Conservation (phyloP, 2,797 vertebrate genomes). For the Crypturellus tataupa region DNA sequence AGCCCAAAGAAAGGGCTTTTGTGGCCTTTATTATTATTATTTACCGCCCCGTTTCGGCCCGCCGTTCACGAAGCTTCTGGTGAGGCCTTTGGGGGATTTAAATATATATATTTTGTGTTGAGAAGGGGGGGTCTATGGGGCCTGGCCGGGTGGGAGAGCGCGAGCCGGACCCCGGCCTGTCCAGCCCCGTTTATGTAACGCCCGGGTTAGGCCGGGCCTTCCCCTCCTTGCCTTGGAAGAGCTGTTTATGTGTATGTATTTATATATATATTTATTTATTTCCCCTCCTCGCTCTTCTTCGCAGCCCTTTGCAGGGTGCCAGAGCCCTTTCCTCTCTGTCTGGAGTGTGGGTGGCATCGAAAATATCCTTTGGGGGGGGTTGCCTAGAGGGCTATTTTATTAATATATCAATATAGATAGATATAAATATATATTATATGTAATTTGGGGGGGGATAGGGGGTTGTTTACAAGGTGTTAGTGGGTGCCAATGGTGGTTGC, state of each 20-base stretch:
- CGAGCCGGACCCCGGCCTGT: slow-evolving; percentile 24
- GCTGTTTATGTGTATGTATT: slow-evolving; percentile 56
- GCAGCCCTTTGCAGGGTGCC: slow-evolving; percentile 4
- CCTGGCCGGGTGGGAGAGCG: background rate
- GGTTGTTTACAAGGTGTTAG: slow-evolving; percentile 48
- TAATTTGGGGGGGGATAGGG: too few species aligned
- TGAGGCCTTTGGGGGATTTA: background rate
- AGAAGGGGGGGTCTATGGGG: background rate
- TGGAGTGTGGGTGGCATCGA: slow-evolving; percentile 57
- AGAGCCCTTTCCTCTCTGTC: slow-evolving; percentile 30
- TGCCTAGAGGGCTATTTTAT: slow-evolving; percentile 39
- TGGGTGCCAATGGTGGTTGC: background rate
- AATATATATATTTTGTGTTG: background rate
- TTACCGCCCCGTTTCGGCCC: slow-evolving; percentile 53
- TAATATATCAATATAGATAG: background rate
- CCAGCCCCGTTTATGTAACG: slow-evolving; percentile 81
- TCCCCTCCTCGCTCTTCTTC: slow-evolving; percentile 26
- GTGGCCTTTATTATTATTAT: slow-evolving; percentile 61
- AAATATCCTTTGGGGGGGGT: slow-evolving; percentile 68
- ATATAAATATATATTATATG: too few species aligned
- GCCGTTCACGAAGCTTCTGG: slow-evolving; percentile 68
- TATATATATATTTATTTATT: slow-evolving; percentile 52
- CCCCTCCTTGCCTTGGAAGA: background rate
- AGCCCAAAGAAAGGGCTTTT: slow-evolving; percentile 70
- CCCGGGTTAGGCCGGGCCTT: slow-evolving; percentile 65